Evolutionary conservation across 2,113 vertebrate genomes (phyloP), one percentile per base, ranked within the genome.

Genomic region (Rhagologus leucostigma): DNA sequence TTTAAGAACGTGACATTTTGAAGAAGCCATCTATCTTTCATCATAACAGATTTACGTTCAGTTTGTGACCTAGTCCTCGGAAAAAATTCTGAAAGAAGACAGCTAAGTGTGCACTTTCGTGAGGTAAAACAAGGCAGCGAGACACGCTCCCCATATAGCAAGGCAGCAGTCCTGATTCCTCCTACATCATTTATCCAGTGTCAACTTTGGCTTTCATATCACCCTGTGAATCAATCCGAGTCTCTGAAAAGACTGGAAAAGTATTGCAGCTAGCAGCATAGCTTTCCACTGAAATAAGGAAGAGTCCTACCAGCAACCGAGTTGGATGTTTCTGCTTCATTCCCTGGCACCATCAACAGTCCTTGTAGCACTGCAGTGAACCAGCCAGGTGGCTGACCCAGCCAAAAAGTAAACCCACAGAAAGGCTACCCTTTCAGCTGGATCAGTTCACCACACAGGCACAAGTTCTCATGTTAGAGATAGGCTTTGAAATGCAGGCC

Each of bases 1-100:
- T 96, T 96, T 94, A 95, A 92, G 96, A 93, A 57, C 83, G 53
- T 97, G 96, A 97, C 96, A 96, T 97, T 97, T 96, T 87, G 77
- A 95, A 97, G 81, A 87, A 91, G 96, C 94, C 93, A 96, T 97
- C 29, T 82, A 87, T 92, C 96, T 96, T 81, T 95, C 96, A 96
- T 49, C 86, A 0, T 87, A 95, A 92, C 55, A 97, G 95, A 96
- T 96, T 95, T 97, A 97, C 44, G 56, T 95, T 84, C 94, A 37
- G 88, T 86, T 95, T 96, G 95, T 70, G 60, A 56, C 86, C 76
- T 24, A 32, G 69, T 81, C 94, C 94, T 87, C 75, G 93, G 91
- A 96, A 97, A 92, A 94, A 95, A 81, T 4, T 70, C 80, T 93
- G 80, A 44, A 96, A 87, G 86, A 92, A 27, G 71, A 63, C 89